Conservation (phyloP, 1,140 invertebrate species). For the Lepidurus packardi region DNA sequence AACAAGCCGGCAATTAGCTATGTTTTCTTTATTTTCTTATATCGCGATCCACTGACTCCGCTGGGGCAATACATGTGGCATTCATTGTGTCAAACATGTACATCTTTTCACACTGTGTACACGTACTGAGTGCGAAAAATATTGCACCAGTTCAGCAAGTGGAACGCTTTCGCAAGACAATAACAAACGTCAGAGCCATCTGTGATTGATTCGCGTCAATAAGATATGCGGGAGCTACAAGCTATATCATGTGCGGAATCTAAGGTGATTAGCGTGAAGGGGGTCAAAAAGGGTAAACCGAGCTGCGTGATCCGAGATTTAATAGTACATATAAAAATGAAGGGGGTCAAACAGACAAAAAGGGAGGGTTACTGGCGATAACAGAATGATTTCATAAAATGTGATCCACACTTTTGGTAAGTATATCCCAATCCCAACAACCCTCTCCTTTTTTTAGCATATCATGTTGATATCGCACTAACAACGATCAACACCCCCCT, state of each 20-base stretch:
- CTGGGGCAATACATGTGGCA: too few species aligned
- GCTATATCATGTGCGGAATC: background rate
- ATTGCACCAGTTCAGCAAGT: too few species aligned
- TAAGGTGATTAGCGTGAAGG: background rate
- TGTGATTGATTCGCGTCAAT: too few species aligned
- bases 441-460: slow-evolving; percentile 11
- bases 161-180: too few species aligned
- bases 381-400: slow-evolving; percentile 1
- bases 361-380: background rate
- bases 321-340: slow-evolving; percentile 6
- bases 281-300: background rate
- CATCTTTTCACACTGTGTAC: too few species aligned
- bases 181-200: too few species aligned
- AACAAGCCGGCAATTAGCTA: too few species aligned
- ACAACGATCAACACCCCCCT: background rate
- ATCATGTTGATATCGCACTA: slow-evolving; percentile 15
- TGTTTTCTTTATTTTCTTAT: too few species aligned
- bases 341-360: background rate
- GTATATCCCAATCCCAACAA: background rate
- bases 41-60: too few species aligned
- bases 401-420: slow-evolving; percentile 2
- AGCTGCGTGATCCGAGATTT: slow-evolving; percentile 3
- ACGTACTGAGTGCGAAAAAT: too few species aligned
- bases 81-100: too few species aligned
- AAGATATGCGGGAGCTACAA: too few species aligned